phyloP scores from a whole-genome alignment of 64 coral and sea anemone species.

The Acropora yongei region DNA sequence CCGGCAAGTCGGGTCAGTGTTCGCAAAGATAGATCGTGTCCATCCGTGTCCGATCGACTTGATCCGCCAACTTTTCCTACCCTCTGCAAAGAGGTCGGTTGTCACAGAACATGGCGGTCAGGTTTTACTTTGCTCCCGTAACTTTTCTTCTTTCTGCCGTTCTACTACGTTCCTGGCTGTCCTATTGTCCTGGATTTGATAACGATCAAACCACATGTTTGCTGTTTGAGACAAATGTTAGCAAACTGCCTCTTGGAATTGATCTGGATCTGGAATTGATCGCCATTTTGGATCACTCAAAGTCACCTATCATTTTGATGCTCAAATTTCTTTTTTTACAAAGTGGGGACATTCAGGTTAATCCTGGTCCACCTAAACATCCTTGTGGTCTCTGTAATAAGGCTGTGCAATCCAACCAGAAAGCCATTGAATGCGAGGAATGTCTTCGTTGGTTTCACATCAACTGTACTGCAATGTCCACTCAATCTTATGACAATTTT shows the following conservation, averaged over 20 bases:
- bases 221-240: not conserved
- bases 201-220: not conserved
- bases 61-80: no score
- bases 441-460: constrained; percentile 49
- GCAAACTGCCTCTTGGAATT: not conserved
- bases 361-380: constrained; percentile 42
- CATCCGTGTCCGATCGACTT: no score
- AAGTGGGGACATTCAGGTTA: constrained; percentile 22
- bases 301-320: not conserved
- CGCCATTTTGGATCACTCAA: constrained; percentile 33
- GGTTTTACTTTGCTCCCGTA: not conserved
- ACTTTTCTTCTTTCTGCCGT: not conserved
- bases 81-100: not conserved
- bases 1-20: no score
- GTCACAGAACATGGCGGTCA: not conserved
- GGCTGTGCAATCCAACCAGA: constrained; percentile 40
- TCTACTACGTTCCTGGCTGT: not conserved
- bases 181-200: not conserved
- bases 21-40: no score
- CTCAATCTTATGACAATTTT: constrained; percentile 30
- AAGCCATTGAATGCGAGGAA: constrained; percentile 42
- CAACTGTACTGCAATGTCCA: constrained; percentile 19
- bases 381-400: constrained; percentile 47
- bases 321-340: not conserved
- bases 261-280: not conserved